These are phyloP conservation scores for Myiozetetes cayanensis DNA, from an alignment of 2,113 vertebrate genomes.

Conservation along the genomic window DNA sequence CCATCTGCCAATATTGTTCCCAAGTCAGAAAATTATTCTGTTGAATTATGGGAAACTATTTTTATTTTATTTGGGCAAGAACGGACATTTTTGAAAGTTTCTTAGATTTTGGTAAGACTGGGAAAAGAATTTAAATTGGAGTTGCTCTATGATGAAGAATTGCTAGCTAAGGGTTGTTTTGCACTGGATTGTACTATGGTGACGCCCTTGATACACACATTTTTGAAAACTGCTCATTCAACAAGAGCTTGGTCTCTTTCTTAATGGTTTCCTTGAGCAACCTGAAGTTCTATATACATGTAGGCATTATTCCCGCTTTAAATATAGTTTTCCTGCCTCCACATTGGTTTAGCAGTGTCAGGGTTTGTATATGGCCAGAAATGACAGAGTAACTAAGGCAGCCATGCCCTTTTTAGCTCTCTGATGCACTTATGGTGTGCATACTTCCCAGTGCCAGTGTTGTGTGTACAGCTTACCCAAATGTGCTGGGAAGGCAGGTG, in stretches of 20 bases:
- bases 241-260: neutral
- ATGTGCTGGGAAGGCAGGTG: neutral
- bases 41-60: neutral
- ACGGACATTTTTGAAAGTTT: neutral
- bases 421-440: accelerated
- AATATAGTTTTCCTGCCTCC: neutral
- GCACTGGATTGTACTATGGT: neutral
- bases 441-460: neutral
- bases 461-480: neutral
- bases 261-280: neutral
- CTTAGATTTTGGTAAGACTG: neutral
- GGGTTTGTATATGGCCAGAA: neutral
- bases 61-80: neutral
- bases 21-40: neutral
- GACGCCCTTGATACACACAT: neutral
- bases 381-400: neutral
- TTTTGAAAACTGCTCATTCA: neutral
- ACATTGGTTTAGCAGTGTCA: accelerated
- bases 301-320: neutral
- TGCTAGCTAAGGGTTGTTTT: neutral
- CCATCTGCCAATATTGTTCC: neutral
- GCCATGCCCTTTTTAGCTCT: neutral
- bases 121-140: neutral
- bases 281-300: neutral
- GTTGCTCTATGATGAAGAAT: neutral